phyloP scores from a whole-genome alignment of 2,888 invertebrate genomes.

The Ormia ochracea region DNA sequence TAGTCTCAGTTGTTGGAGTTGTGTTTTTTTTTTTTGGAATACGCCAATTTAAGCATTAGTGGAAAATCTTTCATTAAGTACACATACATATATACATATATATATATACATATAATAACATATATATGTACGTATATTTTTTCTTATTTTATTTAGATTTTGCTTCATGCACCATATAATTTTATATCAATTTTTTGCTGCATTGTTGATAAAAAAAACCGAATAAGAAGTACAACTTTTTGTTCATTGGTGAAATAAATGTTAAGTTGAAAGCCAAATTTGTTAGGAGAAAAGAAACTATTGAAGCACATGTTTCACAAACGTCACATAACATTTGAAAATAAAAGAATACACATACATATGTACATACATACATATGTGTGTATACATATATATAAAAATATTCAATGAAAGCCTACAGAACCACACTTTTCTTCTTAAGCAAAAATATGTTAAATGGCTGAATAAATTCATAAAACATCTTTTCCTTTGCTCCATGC shows the following conservation, averaged over 20 bases:
- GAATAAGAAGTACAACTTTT: constrained; percentile 13
- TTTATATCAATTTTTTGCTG: constrained; percentile 32
- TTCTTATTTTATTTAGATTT: not conserved
- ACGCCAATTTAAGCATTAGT: constrained; percentile 31
- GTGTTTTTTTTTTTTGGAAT: constrained; percentile 28
- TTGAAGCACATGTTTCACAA: constrained; percentile 38
- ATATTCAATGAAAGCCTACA: not conserved
- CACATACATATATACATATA: too few relatives aligned
- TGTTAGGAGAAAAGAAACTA: constrained; percentile 2
- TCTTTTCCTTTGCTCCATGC: not conserved
- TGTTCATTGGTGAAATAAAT: constrained; percentile 30
- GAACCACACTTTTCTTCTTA: not conserved
- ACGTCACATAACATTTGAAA: too few relatives aligned
- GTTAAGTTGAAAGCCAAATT: constrained; percentile 32
- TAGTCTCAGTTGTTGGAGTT: constrained; percentile 8
- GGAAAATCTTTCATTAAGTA: too few relatives aligned
- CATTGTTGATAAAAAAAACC: constrained; percentile 11
- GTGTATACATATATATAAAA: not conserved
- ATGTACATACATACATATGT: not conserved
- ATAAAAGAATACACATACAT: not conserved
- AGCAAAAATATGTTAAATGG: constrained; percentile 27
- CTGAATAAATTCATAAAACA: not conserved
- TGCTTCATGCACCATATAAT: constrained; percentile 28
- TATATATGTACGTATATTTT: too few relatives aligned
- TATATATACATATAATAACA: too few relatives aligned